Conservation (phyloP, 2,113 vertebrate genomes). For the Nesogale talazaci region DNA sequence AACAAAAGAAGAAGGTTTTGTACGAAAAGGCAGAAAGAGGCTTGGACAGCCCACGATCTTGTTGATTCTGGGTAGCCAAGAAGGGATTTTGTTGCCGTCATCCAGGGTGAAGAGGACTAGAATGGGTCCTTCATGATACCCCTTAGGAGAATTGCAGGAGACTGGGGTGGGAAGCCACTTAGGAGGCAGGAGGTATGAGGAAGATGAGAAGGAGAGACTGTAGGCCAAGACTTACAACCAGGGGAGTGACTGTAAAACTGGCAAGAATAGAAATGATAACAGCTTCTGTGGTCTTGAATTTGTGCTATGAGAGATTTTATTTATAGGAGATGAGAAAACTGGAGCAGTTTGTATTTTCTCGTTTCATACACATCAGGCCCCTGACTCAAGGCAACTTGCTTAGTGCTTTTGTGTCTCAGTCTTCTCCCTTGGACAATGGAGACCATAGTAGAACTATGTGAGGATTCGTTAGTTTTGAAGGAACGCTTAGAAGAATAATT, state of each 20-base stretch:
- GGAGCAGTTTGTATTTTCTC: slow-evolving; percentile 24
- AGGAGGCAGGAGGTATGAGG: background rate
- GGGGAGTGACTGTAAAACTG: slow-evolving; percentile 49
- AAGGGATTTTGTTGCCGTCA: background rate
- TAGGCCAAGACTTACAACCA: slow-evolving; percentile 13
- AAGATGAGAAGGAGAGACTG: background rate
- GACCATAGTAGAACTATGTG: background rate
- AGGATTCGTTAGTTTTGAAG: slow-evolving; percentile 43
- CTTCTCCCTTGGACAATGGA: slow-evolving; percentile 27
- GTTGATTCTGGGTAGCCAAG: background rate
- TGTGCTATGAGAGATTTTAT: background rate
- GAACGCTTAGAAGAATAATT: slow-evolving; percentile 21
- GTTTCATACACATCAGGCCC: background rate
- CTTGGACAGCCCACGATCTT: background rate
- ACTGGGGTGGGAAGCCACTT: background rate
- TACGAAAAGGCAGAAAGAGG: background rate
- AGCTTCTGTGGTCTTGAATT: slow-evolving; percentile 26
- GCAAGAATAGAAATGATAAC: slow-evolving; percentile 2
- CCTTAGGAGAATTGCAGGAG: slow-evolving; percentile 3
- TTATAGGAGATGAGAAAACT: slow-evolving; percentile 48
- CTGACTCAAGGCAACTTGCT: slow-evolving; percentile 33
- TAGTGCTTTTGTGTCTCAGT: slow-evolving; percentile 24
- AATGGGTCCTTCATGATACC: background rate
- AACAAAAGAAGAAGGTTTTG: slow-evolving; percentile 30
- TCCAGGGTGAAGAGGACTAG: background rate